Percentiles rank a stretch among this genome's conserved stretches.
Evolutionary conservation across 2,113 vertebrate genomes (phyloP).

Genomic region (Eublepharis macularius): DNA sequence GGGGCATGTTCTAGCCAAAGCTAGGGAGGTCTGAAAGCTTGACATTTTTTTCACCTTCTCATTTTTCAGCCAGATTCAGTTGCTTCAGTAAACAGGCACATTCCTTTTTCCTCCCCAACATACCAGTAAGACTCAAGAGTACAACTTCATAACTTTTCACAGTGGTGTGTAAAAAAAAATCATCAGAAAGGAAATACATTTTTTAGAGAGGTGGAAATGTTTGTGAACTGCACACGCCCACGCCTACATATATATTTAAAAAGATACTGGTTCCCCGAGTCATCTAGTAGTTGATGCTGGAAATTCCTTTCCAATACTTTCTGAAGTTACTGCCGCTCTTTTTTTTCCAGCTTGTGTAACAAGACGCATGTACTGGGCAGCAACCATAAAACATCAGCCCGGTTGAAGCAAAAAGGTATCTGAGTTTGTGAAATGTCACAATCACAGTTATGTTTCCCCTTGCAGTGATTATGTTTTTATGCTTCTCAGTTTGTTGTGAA

Average conservation of each 20-base stretch:
- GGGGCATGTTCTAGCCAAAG: accelerated
- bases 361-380: neutral
- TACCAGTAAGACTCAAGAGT: too few relatives aligned
- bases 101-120: too few relatives aligned
- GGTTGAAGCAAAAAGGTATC: neutral
- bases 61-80: too few relatives aligned
- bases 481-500: neutral
- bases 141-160: too few relatives aligned
- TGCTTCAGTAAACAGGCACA: too few relatives aligned
- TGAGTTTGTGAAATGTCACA: slow-evolving; percentile 12
- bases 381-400: neutral
- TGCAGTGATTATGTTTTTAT: slow-evolving; percentile 1
- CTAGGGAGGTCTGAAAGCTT: neutral
- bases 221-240: too few relatives aligned
- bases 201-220: too few relatives aligned
- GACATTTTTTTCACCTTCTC: too few relatives aligned
- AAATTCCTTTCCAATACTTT: neutral
- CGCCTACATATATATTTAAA: too few relatives aligned
- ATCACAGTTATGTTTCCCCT: neutral
- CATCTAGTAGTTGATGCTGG: neutral
- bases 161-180: too few relatives aligned
- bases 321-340: neutral
- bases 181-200: too few relatives aligned
- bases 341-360: neutral
- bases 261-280: too few relatives aligned